Conservation (phyloP, 2,113 vertebrate species). For the Ptyas mucosa region DNA sequence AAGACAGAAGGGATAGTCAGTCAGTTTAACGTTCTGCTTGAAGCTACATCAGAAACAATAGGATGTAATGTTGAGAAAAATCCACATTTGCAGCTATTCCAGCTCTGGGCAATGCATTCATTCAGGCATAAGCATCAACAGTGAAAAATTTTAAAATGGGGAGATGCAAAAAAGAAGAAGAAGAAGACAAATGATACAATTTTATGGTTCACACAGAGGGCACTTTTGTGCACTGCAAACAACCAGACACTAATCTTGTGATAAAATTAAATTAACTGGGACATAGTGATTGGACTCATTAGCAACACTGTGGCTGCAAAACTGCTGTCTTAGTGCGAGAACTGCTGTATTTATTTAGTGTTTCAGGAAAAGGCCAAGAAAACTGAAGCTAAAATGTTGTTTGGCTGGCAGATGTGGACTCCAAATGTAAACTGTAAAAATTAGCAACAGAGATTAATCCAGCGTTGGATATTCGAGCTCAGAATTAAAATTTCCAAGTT, state of each 20-base stretch:
- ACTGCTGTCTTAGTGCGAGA: background rate
- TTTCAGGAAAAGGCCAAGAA: background rate
- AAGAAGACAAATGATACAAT: background rate
- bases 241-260: background rate
- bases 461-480: background rate
- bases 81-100: rapidly evolving
- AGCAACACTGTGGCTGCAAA: constrained; percentile 20
- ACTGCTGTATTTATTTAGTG: background rate
- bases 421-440: background rate
- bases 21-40: background rate
- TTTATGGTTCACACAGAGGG: constrained; percentile 19
- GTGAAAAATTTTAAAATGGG: constrained; percentile 4
- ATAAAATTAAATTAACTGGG: constrained; percentile 44
- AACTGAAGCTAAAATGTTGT: background rate
- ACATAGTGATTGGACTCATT: constrained; percentile 18
- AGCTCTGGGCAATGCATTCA: background rate
- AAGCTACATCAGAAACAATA: constrained; percentile 46
- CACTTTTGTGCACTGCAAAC: background rate
- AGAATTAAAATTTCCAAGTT: background rate
- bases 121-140: background rate
- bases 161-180: background rate
- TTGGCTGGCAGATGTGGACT: background rate
- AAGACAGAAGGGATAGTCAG: constrained; percentile 29
- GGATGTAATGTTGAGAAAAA: background rate
- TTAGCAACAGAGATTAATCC: background rate